A percentile compares a stretch with the other conserved stretches of the same genome.
Evolutionary conservation across 2,113 vertebrate genomes (phyloP).

Genomic region (Perca fluviatilis): DNA sequence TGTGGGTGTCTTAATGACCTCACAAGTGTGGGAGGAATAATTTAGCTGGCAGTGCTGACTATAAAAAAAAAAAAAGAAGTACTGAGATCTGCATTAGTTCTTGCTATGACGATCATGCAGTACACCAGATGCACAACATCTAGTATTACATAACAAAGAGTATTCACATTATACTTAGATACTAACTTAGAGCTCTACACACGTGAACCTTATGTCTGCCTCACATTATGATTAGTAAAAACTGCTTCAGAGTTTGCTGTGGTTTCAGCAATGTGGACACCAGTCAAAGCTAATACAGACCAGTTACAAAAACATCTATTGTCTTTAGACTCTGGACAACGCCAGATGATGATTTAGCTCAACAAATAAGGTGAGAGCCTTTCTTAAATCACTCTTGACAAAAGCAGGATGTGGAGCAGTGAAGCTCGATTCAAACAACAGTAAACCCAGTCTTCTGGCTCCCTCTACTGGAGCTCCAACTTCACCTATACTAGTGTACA

Average conservation of each 20-base stretch:
- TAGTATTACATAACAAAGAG: background rate
- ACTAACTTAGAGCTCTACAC: background rate
- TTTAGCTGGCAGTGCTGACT: conserved; percentile 8
- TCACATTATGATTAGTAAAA: background rate
- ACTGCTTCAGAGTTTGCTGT: too few relatives aligned
- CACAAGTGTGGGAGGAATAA: conserved; percentile 53
- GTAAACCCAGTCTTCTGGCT: conserved; percentile 37
- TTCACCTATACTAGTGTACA: background rate
- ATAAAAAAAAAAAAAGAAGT: conserved; percentile 6
- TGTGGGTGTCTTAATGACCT: conserved; percentile 46
- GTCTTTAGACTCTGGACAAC: background rate
- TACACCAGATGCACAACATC: background rate
- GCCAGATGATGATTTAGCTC: background rate
- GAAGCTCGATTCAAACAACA: background rate
- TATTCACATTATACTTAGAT: background rate
- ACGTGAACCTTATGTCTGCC: background rate
- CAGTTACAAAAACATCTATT: background rate
- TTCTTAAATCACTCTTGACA: background rate
- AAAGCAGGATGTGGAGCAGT: background rate
- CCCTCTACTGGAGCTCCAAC: conserved; percentile 61
- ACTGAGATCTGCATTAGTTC: conserved; percentile 15
- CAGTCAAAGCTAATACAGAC: background rate
- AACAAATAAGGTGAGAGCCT: background rate
- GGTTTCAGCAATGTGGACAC: conserved; percentile 10
- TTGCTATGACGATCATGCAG: background rate